Base-by-base conservation (phyloP, 2,797 vertebrate genomes). In the Squalus acanthias region DNA sequence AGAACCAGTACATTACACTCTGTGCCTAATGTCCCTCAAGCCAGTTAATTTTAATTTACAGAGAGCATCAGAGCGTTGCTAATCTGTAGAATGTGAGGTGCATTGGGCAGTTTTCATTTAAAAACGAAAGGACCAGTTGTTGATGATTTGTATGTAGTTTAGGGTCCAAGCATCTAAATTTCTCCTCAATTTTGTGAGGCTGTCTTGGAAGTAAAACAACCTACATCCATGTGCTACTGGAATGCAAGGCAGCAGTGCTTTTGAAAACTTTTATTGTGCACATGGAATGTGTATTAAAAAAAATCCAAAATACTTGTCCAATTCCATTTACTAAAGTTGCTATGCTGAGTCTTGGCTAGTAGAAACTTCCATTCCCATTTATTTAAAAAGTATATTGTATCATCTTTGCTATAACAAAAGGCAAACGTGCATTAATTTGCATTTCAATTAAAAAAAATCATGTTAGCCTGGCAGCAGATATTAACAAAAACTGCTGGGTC, bases 1-100 rank as follows among this genome's bases (percentile, higher is more conserved):
- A 98, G 98, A 99, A 98, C 98, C 99, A 98, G 98, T 98, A 98
- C 98, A 98, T 98, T 98, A 98, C 98, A 98, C 98, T 99, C 98
- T 98, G 99, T 99, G 99, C 99, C 99, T 99, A 98, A 98, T 98
- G 98, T 98, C 98, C 98, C 98, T 98, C 98, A 97, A 98, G 98
- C 98, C 98, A 98, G 97, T 98, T 98, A 98, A 98, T 98, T 98
- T 98, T 98, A 97, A 98, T 98, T 98, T 98, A 98, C 98, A 97
- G 98, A 98, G 97, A 97, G 15, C 98, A 97, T 97, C 97, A 97
- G 97, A 97, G 96, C 97, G 97, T 97, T 97, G 97, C 97, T 97
- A 98, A 97, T 97, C 15, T 97, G 96, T 97, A 97, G 96, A 39
- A 97, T 98, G 97, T 98, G 98, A 98, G 98, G 98, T 98, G 97